Evolutionary conservation across 2,888 invertebrate genomes (phyloP).

Genomic region (Aporophyla nigra): DNA sequence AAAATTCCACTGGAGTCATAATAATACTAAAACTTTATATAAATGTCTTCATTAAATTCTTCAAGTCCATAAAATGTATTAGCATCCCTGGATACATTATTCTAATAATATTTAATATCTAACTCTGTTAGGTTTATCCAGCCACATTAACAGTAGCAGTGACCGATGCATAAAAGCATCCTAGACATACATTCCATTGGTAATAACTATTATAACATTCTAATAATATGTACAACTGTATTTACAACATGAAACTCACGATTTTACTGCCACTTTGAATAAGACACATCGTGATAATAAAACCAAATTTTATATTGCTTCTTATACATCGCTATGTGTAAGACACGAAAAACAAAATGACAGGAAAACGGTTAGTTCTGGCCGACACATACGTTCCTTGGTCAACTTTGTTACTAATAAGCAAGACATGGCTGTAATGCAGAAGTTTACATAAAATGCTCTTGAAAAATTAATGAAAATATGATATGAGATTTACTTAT

Average conservation of each 20-base stretch:
- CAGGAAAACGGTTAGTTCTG: constrained; percentile 66
- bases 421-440: constrained; percentile 60
- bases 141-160: constrained; percentile 78
- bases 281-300: constrained; percentile 68
- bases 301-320: constrained; percentile 73
- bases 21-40: constrained; percentile 59
- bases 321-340: constrained; percentile 66
- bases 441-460: constrained; percentile 56
- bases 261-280: constrained; percentile 79
- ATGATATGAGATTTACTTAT: constrained; percentile 48
- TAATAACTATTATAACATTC: constrained; percentile 76
- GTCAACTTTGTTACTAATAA: constrained; percentile 55
- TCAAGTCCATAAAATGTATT: constrained; percentile 58
- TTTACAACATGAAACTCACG: constrained; percentile 80
- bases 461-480: constrained; percentile 53
- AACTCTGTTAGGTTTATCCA: constrained; percentile 67
- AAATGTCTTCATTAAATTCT: constrained; percentile 67
- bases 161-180: constrained; percentile 82
- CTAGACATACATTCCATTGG: constrained; percentile 83
- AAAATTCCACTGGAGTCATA: constrained; percentile 59
- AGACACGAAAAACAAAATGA: constrained; percentile 68
- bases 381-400: constrained; percentile 65
- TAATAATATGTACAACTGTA: constrained; percentile 83
- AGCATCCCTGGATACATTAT: constrained; percentile 64
- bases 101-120: constrained; percentile 67